Base-by-base conservation (phyloP, 2,888 invertebrate species). In the Calameuta pallipes region DNA sequence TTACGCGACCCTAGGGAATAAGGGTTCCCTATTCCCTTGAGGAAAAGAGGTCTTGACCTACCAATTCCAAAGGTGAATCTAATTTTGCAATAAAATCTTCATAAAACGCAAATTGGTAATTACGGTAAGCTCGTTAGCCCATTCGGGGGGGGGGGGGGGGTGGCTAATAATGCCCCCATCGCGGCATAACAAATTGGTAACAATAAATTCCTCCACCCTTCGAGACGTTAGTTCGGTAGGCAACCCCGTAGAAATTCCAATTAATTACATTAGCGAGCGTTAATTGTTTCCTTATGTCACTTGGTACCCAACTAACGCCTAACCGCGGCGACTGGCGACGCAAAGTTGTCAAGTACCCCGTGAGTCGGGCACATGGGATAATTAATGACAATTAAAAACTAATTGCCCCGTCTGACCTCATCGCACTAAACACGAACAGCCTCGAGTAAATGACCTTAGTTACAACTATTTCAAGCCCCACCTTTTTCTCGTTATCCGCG, bases 331-430 rank as follows among this genome's bases (percentile, higher is more conserved):
- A 71, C 73, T 68, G 34, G 70, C 77, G 75, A 71, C 69, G 83
- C 76, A 78, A 81, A 79, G 80, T 71, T 71, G 34, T 71, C 34
- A 71, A 71, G 71, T 15, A 71, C 30, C 23, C 23, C 56, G 56
- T 9, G 56, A 56, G 56, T 36, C 74, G 11, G 34, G 74, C 34
- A 15, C 23, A 23, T 23, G 74, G 30, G 74, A 76, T 78, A 78
- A 81, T 79, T 83, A 83, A 85, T 82, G 80, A 83, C 81, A 81
- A 85, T 84, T 81, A 82, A 83, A 83, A 81, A 80, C 78, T 82
- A 83, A 84, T 84, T 80, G 79, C 81, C 75, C 3, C 36, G 74
- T 36, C 36, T 71, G 71, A 33, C 33, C 71, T 34, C 71, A 6
- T 31, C 71, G 71, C 71, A 12, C 31, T 71, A 71, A 71, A 71